A percentile compares a stretch with the other conserved stretches of the same genome.
phyloP scores from a whole-genome alignment of 2,113 vertebrate genomes.

The Cranoglanis bouderius region DNA sequence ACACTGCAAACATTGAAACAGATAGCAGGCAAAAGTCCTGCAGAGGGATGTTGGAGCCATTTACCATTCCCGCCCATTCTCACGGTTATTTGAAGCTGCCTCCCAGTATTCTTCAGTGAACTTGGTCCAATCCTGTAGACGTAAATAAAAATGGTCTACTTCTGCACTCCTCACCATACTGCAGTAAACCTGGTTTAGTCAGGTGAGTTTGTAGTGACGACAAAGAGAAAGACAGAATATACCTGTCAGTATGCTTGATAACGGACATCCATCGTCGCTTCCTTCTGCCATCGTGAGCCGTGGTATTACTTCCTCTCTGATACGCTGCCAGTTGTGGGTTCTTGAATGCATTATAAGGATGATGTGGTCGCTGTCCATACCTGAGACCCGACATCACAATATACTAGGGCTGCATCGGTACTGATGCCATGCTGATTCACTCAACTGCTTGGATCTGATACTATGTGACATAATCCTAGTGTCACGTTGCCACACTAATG shows the following conservation, averaged over 20 bases:
- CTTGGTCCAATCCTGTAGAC: background rate
- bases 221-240: background rate
- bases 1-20: background rate
- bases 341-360: background rate
- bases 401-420: no score
- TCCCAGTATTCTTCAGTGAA: background rate
- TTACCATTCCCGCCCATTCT: background rate
- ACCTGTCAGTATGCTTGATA: background rate
- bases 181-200: background rate
- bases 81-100: background rate
- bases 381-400: background rate
- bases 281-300: background rate
- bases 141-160: background rate
- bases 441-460: background rate
- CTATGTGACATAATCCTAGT: background rate
- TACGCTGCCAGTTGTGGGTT: background rate
- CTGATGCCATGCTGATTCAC: background rate
- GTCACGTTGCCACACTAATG: background rate
- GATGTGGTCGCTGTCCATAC: background rate
- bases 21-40: background rate
- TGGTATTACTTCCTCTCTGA: background rate
- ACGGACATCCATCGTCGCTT: background rate
- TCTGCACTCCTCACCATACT: background rate
- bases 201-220: no score
- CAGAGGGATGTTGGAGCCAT: background rate